Conservation (phyloP, 2,113 vertebrate species). For the Cepphus grylle region DNA sequence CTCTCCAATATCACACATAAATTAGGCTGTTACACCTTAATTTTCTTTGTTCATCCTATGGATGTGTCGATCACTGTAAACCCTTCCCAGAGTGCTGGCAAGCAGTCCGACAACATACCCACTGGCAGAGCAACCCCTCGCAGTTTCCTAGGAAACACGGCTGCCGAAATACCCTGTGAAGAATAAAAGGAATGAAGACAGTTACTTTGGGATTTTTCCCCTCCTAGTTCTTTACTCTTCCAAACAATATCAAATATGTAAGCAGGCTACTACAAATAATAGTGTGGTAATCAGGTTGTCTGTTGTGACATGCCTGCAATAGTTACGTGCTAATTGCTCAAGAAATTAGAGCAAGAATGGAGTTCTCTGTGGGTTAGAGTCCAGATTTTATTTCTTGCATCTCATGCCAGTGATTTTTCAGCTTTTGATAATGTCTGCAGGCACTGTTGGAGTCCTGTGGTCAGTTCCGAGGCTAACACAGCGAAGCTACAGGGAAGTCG, state of each 20-base stretch:
- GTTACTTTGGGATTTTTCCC: background rate
- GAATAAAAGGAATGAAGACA: background rate
- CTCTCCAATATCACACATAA: background rate
- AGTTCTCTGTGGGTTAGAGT: background rate
- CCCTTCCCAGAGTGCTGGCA: background rate
- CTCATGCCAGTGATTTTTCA: background rate
- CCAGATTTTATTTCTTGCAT: background rate
- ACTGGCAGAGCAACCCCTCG: background rate
- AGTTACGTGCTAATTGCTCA: background rate
- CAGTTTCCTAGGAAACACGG: slow-evolving; percentile 63
- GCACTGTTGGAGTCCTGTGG: background rate
- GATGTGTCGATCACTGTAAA: background rate
- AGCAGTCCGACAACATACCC: background rate
- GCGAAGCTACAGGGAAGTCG: background rate
- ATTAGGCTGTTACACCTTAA: background rate
- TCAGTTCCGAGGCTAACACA: background rate
- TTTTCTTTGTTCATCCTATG: background rate
- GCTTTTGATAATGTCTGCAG: background rate
- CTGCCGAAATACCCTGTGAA: background rate
- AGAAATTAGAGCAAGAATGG: background rate
- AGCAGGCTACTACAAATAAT: background rate
- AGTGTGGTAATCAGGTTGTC: background rate
- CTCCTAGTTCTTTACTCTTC: background rate
- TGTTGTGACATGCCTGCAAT: background rate
- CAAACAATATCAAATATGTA: background rate